Conservation (phyloP, 1,140 invertebrate genomes). For the Lepidurus apus region DNA sequence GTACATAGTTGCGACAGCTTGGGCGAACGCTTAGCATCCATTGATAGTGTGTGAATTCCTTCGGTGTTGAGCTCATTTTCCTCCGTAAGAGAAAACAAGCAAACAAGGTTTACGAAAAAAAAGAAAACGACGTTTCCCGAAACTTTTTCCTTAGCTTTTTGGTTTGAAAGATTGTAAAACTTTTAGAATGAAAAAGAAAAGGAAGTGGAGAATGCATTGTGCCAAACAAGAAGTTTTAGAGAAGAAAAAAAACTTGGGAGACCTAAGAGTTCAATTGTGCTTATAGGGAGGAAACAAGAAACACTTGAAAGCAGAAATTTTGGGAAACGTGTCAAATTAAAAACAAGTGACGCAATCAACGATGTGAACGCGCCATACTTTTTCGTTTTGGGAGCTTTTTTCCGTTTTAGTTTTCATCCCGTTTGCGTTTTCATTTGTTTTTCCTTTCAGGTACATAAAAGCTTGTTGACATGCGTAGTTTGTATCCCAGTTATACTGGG, state of each 20-base stretch:
- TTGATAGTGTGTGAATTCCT: background rate
- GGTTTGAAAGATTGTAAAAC: no score
- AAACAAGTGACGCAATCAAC: background rate
- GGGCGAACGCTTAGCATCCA: conserved; percentile 16
- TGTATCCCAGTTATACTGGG: no score
- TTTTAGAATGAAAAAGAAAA: background rate
- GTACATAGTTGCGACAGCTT: background rate
- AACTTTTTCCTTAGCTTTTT: no score
- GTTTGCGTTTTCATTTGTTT: no score
- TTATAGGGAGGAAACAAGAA: background rate
- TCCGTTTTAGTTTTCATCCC: background rate
- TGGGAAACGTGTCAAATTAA: background rate
- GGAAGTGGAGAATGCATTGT: background rate
- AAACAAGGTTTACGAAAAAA: no score
- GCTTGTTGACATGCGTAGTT: no score
- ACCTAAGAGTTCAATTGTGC: background rate
- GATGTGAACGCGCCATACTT: background rate
- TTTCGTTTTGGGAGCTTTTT: background rate
- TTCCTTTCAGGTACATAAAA: no score
- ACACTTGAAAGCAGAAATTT: background rate
- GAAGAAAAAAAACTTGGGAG: background rate
- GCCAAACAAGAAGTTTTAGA: background rate
- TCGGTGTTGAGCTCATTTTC: no score
- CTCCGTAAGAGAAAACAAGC: no score
- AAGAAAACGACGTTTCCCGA: no score